phyloP scores from a whole-genome alignment of 1,140 invertebrate genomes.

The Varroa destructor region DNA sequence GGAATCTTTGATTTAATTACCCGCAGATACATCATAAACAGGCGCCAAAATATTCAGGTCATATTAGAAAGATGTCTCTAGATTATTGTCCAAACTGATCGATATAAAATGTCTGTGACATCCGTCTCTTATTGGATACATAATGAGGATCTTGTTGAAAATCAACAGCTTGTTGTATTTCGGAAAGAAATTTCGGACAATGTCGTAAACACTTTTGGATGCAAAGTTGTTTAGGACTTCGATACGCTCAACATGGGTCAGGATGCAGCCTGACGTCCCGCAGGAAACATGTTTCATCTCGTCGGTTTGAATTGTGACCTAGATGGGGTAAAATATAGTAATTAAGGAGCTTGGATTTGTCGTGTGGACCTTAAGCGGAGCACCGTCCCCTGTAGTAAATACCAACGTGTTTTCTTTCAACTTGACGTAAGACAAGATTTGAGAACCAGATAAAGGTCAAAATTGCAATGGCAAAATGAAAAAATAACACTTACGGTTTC shows the following conservation, averaged over 20 bases:
- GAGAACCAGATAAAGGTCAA: no score
- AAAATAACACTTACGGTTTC: no score
- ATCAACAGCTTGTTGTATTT: slow-evolving; percentile 80
- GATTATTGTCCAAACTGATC: slow-evolving; percentile 83
- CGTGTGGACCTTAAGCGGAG: slow-evolving; percentile 53
- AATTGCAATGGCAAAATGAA: no score
- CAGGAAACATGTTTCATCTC: slow-evolving; percentile 87
- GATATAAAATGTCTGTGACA: slow-evolving; percentile 78
- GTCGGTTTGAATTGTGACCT: slow-evolving; percentile 79
- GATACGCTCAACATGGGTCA: slow-evolving; percentile 83
- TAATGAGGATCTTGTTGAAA: slow-evolving; percentile 79
- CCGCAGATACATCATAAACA: slow-evolving; percentile 66
- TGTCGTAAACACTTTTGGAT: slow-evolving; percentile 56
- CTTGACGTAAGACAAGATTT: no score
- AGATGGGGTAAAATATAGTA: slow-evolving; percentile 63
- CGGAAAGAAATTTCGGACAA: slow-evolving; percentile 75
- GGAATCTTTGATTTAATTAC: slow-evolving; percentile 88
- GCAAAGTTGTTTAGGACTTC: slow-evolving; percentile 78
- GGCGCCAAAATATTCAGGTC: slow-evolving; percentile 68
- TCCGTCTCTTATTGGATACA: slow-evolving; percentile 75
- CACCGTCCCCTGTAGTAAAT: slow-evolving; percentile 54
- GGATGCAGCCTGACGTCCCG: slow-evolving; percentile 79
- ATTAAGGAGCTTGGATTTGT: slow-evolving; percentile 68
- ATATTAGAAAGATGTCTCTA: slow-evolving; percentile 64
- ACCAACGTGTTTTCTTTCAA: no score